Base-by-base conservation (phyloP, 2,888 invertebrate genomes). In the Caenorhabditis imperialis region DNA sequence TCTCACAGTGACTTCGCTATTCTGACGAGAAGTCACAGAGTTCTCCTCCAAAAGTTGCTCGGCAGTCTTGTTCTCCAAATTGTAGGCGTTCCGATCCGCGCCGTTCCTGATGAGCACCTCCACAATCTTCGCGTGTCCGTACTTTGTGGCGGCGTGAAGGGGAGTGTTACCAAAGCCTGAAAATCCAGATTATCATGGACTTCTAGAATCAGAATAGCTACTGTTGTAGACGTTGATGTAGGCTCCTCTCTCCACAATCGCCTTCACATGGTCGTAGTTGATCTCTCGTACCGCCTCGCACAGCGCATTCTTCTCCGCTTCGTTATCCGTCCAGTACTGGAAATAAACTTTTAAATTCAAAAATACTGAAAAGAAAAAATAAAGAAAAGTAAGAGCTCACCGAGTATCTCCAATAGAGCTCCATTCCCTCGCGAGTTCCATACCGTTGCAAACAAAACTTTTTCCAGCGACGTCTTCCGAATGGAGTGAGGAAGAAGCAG, bases 151-250 rank as follows among this genome's bases (percentile, higher is more conserved):
- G 14, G 48, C 44, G 44, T 67, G 67, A 2, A 67, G 57, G 3
- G 67, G 18, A 30, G 67, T 67, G 57, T 67, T 67, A 12, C 70
- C 70, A 27, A 30, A 55, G n/a, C 50, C 42, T 65, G 40, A 25
- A 47, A 38, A 30, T 30, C n/a, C n/a, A n/a, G n/a, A n/a, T n/a
- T n/a, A n/a, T n/a, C n/a, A n/a, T n/a, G n/a, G n/a, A n/a, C n/a
- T n/a, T n/a, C n/a, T n/a, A n/a, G n/a, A n/a, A n/a, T n/a, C n/a
- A n/a, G n/a, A n/a, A n/a, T n/a, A n/a, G n/a, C 44, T 18, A 55
- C 55, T n/a, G 30, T 61, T 61, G 30, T 51, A 61, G 20, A 44
- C 51, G 44, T 61, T 61, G 16, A 61, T 38, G 18, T 27, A 61
- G 3, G 33, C 50, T 44, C 61, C 61, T 12, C 20, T 23, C 7